These are phyloP conservation scores for Cirrhinus mrigala DNA, from an alignment of 2,797 vertebrate species.

Conservation along the genomic window DNA sequence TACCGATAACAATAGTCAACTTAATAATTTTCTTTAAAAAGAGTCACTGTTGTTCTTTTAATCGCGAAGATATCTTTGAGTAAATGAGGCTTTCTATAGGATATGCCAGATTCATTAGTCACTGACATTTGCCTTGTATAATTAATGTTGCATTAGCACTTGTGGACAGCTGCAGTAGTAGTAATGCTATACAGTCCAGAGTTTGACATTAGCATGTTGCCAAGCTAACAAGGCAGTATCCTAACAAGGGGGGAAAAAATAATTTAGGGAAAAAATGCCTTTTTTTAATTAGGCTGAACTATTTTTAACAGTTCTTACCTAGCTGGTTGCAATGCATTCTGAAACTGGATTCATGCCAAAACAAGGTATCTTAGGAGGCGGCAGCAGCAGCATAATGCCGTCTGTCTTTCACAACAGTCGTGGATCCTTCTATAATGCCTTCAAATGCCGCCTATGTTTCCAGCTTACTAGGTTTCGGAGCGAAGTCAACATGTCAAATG, in stretches of 20 bases:
- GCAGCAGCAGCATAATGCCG: not conserved
- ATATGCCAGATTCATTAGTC: not conserved
- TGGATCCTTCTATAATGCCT: not conserved
- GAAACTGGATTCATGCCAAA: not conserved
- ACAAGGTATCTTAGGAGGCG: not conserved
- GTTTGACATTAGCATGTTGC: conserved; percentile 6
- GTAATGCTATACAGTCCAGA: not conserved
- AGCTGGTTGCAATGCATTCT: not conserved
- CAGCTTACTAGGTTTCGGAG: not conserved
- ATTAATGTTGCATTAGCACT: not conserved
- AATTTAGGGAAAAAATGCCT: not conserved
- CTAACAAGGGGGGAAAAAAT: not conserved
- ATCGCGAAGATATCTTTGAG: not conserved
- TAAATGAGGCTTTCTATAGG: not conserved
- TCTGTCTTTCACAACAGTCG: not conserved
- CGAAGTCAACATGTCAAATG: not conserved
- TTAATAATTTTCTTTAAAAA: no score
- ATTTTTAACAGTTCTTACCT: not conserved
- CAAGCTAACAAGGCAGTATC: not conserved
- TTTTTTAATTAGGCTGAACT: not conserved
- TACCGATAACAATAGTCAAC: no score
- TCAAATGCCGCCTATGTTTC: not conserved
- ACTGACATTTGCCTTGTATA: not conserved
- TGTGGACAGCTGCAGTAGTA: not conserved
- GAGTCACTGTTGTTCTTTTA: not conserved